Evolutionary conservation across 2,113 vertebrate genomes (phyloP), one percentile per base, ranked within the genome.

Genomic region (Bos javanicus): DNA sequence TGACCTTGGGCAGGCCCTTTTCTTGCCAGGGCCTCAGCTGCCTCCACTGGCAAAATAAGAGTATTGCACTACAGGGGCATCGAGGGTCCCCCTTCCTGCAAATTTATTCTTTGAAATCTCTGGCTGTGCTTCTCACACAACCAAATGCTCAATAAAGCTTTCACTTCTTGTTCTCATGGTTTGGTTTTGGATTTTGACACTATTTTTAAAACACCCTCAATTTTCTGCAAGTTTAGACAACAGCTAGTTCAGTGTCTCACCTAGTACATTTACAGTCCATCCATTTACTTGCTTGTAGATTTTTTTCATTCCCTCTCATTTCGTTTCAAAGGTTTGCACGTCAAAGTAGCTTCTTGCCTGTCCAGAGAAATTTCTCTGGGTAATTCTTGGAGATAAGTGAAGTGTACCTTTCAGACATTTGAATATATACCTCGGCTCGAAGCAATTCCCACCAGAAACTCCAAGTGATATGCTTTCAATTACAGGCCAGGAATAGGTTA

Each of bases 341-440:
- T 78, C 39, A 96, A 98, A 97, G 33, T 12, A 84, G 17, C 19
- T 97, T 92, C 48, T 95, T 89, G 88, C 60, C 97, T 98, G 50
- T 94, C 67, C 6, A 0, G 86, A 80, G 96, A 94, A 90, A 81
- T 48, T 46, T 98, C 90, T 90, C n/a, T 76, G 43, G 87, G 89
- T 57, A 54, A 78, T 67, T 60, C 83, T 57, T 82, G 23, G 71
- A 87, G 95, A 71, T n/a, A 86, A 90, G 36, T 76, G 60, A 97
- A 11, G 2, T 36, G 1, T 23, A 46, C 94, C 56, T 5, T 36
- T 89, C 50, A 33, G 91, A 71, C n/a, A 96, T 91, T 30, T 90
- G 83, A 46, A 52, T 90, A 88, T 1, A 39, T 84, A 21, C 56
- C 87, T 91, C 94, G 25, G 12, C 64, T 5, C 0, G 10, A 92